phyloP scores from a whole-genome alignment of 2,113 vertebrate species.

The Hippolais icterina region DNA sequence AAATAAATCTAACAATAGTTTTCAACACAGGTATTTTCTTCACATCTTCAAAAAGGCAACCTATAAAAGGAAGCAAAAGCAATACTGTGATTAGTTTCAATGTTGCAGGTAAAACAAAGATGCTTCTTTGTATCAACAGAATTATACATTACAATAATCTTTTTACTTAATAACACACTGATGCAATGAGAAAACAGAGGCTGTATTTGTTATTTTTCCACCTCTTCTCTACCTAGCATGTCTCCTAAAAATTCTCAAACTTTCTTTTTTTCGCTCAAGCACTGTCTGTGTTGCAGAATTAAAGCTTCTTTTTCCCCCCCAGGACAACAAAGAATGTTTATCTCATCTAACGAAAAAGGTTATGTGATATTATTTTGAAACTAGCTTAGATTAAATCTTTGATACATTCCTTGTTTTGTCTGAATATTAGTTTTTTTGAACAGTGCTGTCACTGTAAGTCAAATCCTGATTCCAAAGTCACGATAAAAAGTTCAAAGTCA shows the following conservation, averaged over 20 bases:
- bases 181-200: not conserved
- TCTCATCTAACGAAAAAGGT: not conserved
- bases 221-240: not conserved
- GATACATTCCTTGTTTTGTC: not conserved
- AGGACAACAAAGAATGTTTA: not conserved
- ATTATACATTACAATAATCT: not conserved
- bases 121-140: not conserved
- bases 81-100: not conserved
- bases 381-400: not conserved
- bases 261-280: not conserved
- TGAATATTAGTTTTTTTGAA: not conserved
- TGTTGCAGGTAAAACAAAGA: not conserved
- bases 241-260: not conserved
- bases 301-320: not conserved
- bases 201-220: not conserved
- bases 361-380: not conserved
- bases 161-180: not conserved
- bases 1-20: not conserved
- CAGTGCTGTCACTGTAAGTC: not conserved
- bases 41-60: slow-evolving; percentile 81
- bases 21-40: not conserved
- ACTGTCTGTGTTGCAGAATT: not conserved
- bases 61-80: slow-evolving; percentile 56
- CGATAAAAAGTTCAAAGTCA: not conserved
- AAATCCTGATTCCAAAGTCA: not conserved